Base-by-base conservation (phyloP, 1,140 invertebrate genomes). In the Ceratosolen fusciceps region DNA sequence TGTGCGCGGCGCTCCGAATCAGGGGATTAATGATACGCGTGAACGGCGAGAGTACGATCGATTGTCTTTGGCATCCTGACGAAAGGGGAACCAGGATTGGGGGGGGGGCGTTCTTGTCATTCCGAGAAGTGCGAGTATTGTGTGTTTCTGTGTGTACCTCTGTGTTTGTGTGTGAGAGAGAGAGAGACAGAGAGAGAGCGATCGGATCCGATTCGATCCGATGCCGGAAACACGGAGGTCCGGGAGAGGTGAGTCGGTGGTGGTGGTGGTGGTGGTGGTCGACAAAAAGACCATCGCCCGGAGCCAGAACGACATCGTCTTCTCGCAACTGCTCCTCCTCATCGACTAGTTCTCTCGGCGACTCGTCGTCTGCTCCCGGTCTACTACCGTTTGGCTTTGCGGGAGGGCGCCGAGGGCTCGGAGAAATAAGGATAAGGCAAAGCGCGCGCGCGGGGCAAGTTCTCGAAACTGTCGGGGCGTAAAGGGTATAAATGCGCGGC, bases 401-500 rank as follows among this genome's bases (percentile, higher is more conserved):
- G 21, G 16, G 7, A 24, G 39, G 67, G n/a, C 8, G n/a, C 37
- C 1, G 39, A 1, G 21, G 4, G n/a, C 24, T 29, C 2, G 67
- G 7, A 3, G 39, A 34, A 24, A 8, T 14, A 58, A 34, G 12
- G 10, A 1, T 39, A n/a, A 73, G 58, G 71, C 49, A 74, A 37
- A 43, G 21, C 56, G 19, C 29, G 49, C 24, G 34, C 10, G n/a
- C n/a, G n/a, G n/a, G n/a, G n/a, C n/a, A 70, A 77, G 77, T 74
- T 74, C 58, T 39, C 47, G 43, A 67, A 79, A 79, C 77, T 79
- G 77, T 74, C 77, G 70, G 58, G 31, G 77, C 70, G 77, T 79
- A 79, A 79, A 74, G 77, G 77, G 71, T 79, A 79, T 79, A 79
- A 79, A 79, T 74, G 77, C 70, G 77, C 68, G 68, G 37, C 12